A percentile compares a stretch with the other conserved stretches of the same genome.
Conservation (phyloP, 2,888 invertebrate species). For the Aelia acuminata region DNA sequence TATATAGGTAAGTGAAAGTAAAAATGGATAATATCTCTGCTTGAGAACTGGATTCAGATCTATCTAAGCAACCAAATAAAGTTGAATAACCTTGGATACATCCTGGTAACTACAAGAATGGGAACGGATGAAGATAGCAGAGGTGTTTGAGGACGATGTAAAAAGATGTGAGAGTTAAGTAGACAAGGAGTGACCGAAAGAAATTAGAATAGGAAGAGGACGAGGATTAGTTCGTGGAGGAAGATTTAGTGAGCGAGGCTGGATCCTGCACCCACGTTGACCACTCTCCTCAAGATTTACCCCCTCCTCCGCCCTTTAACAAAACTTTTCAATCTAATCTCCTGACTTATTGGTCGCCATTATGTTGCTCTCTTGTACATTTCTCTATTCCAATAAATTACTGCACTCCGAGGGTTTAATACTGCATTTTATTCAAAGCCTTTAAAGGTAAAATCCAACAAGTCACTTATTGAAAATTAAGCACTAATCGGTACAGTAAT, state of each 20-base stretch:
- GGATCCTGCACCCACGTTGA: background rate
- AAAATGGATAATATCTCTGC: too few species aligned
- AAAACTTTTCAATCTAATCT: conserved; percentile 59
- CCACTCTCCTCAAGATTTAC: conserved; percentile 19
- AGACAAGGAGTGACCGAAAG: conserved; percentile 35
- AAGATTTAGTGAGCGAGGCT: background rate
- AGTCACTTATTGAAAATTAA: background rate
- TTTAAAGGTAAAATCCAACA: background rate
- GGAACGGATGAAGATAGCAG: conserved; percentile 36
- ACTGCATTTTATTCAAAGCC: background rate
- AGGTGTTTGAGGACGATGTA: conserved; percentile 19
- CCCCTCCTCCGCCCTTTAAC: conserved; percentile 32
- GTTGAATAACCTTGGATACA: background rate
- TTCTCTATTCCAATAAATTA: conserved; percentile 20
- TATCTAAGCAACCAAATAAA: background rate
- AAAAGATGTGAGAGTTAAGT: background rate
- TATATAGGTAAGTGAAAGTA: too few species aligned
- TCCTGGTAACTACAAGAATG: background rate
- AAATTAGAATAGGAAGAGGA: conserved; percentile 32
- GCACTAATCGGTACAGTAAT: background rate
- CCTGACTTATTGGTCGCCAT: conserved; percentile 52
- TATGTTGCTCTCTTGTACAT: conserved; percentile 16
- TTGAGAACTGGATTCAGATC: too few species aligned
- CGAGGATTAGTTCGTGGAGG: background rate
- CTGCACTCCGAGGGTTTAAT: background rate